These are phyloP conservation scores for Myotis myotis DNA, from an alignment of 2,797 vertebrate species.

Conservation along the genomic window DNA sequence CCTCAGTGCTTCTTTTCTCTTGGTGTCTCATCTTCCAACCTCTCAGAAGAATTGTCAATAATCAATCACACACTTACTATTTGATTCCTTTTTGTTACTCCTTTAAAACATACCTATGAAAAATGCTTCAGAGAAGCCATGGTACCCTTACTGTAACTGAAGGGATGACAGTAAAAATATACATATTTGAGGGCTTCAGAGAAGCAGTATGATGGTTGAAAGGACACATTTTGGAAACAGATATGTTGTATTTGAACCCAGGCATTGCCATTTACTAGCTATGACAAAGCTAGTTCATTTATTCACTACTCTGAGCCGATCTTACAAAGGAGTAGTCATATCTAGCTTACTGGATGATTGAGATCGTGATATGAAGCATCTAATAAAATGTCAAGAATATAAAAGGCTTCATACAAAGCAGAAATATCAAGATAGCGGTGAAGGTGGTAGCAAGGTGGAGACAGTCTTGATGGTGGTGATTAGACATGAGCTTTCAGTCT, in stretches of 20 bases:
- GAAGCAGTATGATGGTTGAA: not conserved
- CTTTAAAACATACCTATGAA: not conserved
- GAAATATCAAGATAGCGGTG: not conserved
- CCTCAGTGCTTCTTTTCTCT: conserved; percentile 11
- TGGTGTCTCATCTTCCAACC: not conserved
- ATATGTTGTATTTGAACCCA: conserved; percentile 14
- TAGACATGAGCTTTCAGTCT: not conserved
- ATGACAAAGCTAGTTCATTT: not conserved
- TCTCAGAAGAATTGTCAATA: conserved; percentile 20
- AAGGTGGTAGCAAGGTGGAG: not conserved
- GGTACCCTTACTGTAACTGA: not conserved
- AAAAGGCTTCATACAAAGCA: not conserved
- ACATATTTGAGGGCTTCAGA: not conserved
- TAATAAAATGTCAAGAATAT: not conserved
- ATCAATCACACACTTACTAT: not conserved
- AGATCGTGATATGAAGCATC: not conserved
- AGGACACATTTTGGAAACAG: not conserved
- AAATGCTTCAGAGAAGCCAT: not conserved
- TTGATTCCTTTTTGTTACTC: not conserved
- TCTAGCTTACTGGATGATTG: not conserved
- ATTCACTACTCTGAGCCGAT: not conserved
- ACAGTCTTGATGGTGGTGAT: not conserved
- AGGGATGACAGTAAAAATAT: not conserved
- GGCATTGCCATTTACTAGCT: not conserved
- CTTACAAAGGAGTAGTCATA: not conserved